Evolutionary conservation across 2,888 invertebrate genomes (phyloP).

Genomic region (Orthonevra nobilis): DNA sequence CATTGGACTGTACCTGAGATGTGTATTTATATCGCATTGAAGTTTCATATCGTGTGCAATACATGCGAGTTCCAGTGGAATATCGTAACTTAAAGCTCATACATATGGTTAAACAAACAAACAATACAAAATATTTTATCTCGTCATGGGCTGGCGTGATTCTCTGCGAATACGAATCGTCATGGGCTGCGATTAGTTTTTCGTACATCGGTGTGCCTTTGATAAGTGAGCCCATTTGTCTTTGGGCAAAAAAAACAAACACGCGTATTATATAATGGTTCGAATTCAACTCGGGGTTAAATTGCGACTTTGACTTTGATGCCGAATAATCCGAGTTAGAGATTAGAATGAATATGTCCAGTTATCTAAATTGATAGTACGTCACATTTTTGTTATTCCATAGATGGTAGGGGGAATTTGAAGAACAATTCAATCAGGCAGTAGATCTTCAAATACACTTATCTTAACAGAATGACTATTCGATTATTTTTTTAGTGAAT

Average conservation of each 20-base stretch:
- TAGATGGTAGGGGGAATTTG: no score
- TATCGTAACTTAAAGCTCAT: constrained; percentile 24
- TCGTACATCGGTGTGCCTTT: no score
- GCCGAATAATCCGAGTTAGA: background rate
- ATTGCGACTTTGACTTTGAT: background rate
- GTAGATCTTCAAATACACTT: no score
- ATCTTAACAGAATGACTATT: no score
- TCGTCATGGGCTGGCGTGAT: constrained; percentile 31
- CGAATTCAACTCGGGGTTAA: constrained; percentile 6
- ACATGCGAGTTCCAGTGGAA: background rate
- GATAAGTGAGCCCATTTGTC: no score
- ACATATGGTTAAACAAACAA: background rate
- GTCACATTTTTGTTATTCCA: no score
- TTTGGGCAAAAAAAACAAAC: background rate
- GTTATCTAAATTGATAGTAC: no score
- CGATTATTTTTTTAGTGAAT: no score
- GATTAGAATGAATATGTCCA: background rate
- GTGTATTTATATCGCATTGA: background rate
- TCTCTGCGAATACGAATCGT: constrained; percentile 13
- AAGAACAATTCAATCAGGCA: no score
- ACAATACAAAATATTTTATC: background rate
- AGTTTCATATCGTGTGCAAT: background rate
- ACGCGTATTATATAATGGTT: constrained; percentile 13
- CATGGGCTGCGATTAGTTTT: constrained; percentile 3
- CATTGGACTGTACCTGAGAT: background rate